Base-by-base conservation (phyloP, 2,797 vertebrate genomes). In the Spinus olivaceus region DNA sequence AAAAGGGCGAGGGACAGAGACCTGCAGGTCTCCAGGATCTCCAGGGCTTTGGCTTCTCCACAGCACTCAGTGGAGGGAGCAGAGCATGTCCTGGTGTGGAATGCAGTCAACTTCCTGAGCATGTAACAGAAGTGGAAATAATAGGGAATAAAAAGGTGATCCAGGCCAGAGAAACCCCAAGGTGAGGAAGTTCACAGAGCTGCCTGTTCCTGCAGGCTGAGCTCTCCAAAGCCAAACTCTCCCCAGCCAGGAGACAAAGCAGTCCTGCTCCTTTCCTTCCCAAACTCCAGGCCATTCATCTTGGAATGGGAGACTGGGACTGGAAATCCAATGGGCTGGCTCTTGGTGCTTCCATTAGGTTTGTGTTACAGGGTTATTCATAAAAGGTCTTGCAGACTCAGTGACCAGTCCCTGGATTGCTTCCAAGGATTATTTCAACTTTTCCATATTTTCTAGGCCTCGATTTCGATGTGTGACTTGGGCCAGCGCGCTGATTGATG, bases 351-450 rank as follows among this genome's bases (percentile, higher is more conserved):
- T 76, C 66, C 81, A 81, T 60, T 39, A 14, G 33, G 27, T 56
- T 92, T 56, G 73, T 60, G 85, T 88, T 91, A 81, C 42, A 23
- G 42, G 7, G 33, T 41, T 93, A 69, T 60, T 96, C 86, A 60
- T 19, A 33, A 82, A 49, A 82, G 41, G 71, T 86, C 76, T 57
- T 74, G 41, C 77, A 95, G 77, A 33, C 80, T 77, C 54, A 90
- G 46, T 60, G 93, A 88, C 86, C 80, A 59, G 4, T 17, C 64
- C 82, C 77, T 96, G 96, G 94, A 41, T 17, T 2, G 12, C 44
- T 90, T 93, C 93, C 95, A 96, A 90, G 64, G 60, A 63, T 90
- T 84, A 90, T 92, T 95, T 94, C 51, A 96, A 35, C 73, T 95
- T 96, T 95, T 95, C 96, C 96, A 39, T 84, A 81, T 84, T 92